Conservation (phyloP, 1,140 invertebrate species). For the Drosophila sproati region DNA sequence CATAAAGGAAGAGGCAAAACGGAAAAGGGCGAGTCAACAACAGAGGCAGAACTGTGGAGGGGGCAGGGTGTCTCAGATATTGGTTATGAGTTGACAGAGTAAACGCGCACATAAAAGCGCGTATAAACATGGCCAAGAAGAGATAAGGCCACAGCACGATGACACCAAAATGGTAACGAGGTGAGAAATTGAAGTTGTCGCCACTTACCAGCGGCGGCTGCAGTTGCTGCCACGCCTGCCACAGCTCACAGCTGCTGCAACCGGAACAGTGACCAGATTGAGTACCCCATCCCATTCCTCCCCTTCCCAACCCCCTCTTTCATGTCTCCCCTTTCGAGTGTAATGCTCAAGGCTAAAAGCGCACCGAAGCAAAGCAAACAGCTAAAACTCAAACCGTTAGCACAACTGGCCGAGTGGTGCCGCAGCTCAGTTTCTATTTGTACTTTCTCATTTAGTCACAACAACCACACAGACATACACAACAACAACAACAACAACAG, state of each 20-base stretch:
- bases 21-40: conserved; percentile 38
- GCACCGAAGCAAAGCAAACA: conserved; percentile 40
- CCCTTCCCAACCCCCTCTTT: neutral
- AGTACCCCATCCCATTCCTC: neutral
- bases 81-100: conserved; percentile 46
- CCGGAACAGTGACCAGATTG: conserved; percentile 13
- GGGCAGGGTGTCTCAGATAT: conserved; percentile 11
- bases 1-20: conserved; percentile 27
- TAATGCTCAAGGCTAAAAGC: conserved; percentile 38
- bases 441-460: conserved; percentile 71
- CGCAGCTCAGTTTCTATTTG: conserved; percentile 74
- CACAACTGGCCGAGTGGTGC: conserved; percentile 21
- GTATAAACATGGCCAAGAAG: conserved; percentile 51
- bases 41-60: neutral
- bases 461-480: no score
- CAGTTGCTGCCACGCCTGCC: conserved; percentile 13
- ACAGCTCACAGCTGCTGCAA: conserved; percentile 3
- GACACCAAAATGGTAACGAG: conserved; percentile 30
- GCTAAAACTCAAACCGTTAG: conserved; percentile 36
- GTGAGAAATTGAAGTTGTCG: conserved; percentile 52
- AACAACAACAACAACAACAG: conserved; percentile 22
- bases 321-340: neutral
- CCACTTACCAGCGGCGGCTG: neutral
- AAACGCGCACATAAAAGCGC: conserved; percentile 42
- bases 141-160: conserved; percentile 24